phyloP scores from a whole-genome alignment of 2,888 invertebrate species.

The Clusia tigrina region DNA sequence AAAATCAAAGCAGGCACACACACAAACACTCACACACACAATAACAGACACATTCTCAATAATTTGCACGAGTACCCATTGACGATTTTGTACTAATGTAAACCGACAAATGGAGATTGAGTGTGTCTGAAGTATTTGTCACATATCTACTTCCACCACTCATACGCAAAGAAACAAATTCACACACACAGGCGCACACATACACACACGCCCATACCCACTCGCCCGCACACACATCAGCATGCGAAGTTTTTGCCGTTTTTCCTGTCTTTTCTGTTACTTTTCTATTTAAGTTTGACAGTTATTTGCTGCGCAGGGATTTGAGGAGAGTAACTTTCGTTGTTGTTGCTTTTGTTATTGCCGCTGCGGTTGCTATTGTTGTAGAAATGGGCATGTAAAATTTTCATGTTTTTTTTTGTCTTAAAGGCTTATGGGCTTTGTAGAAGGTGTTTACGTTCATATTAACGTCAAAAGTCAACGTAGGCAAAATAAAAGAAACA shows the following conservation, averaged over 20 bases:
- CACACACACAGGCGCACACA: slow-evolving; percentile 2
- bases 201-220: neutral
- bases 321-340: no score
- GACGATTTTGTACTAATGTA: no score
- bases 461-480: no score
- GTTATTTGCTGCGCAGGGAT: no score
- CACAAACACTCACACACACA: slow-evolving; percentile 1
- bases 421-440: no score
- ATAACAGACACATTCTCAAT: no score
- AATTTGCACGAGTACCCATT: neutral
- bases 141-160: neutral
- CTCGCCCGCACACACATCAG: neutral
- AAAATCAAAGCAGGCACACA: neutral
- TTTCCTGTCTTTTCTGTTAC: neutral
- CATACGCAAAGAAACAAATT: neutral
- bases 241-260: neutral
- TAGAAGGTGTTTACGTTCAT: no score
- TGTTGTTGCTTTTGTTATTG: no score
- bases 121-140: neutral
- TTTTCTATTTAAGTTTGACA: no score
- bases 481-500: no score
- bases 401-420: no score
- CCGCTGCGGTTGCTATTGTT: neutral
- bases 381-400: neutral
- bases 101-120: slow-evolving; percentile 11